Base-by-base conservation (phyloP, 2,888 invertebrate genomes). In the Leucophora obtusa region DNA sequence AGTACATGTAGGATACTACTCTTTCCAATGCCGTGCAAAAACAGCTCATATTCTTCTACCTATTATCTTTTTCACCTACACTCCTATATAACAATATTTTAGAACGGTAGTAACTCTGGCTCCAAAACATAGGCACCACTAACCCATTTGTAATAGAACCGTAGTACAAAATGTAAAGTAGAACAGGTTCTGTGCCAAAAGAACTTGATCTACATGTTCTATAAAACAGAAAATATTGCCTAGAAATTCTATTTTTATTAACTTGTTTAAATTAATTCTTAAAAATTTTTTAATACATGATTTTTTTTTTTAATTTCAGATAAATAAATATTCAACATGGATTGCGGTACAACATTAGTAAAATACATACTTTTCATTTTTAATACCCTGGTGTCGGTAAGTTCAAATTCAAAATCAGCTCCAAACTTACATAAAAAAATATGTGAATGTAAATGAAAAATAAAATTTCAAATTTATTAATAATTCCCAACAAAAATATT, bases 341-440 rank as follows among this genome's bases (percentile, higher is more conserved):
- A 93, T 91, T 94, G 93, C 91, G 94, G 94, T 89, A 94, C 94
- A 91, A 93, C 94, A 90, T 93, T 94, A 91, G 93, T 95, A 89
- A 96, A 96, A 92, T 95, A 95, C 91, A 92, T 95, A 86, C 93
- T 96, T 86, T 96, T 96, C 90, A 92, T 95, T 90, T 95, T 95
- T 91, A 96, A 96, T 89, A 91, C 95, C 85, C 85, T 95, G 81
- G 94, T 95, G 87, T 94, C 94, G 92, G 95, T 95, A 91, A 94
- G 95, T 84, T 60, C n/a, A n/a, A n/a, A n/a, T n/a, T n/a, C n/a
- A n/a, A 38, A 10, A 38, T 38, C 38, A 38, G 11, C 7, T 38
- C 10, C n/a, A n/a, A n/a, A n/a, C n/a, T n/a, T n/a, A n/a, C n/a
- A n/a, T n/a, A n/a, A n/a, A n/a, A n/a, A n/a, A n/a, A n/a, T n/a